Percentiles rank a stretch among this genome's conserved stretches.
phyloP scores from a whole-genome alignment of 2,113 vertebrate species.

The Spizaetus ornatus region DNA sequence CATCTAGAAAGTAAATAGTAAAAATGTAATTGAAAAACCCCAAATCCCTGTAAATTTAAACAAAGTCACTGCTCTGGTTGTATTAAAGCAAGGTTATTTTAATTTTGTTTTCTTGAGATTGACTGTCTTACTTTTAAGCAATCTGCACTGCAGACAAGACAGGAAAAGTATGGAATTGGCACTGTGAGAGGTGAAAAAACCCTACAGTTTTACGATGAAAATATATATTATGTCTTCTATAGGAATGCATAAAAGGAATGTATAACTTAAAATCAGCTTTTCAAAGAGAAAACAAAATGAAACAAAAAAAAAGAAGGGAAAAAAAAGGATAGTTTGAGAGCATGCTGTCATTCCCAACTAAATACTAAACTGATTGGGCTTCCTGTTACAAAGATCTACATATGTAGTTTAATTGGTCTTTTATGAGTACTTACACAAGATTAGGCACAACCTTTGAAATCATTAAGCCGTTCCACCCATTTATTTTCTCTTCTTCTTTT shows the following conservation, averaged over 20 bases:
- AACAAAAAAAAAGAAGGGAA: fast-evolving
- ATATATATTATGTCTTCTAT: background rate
- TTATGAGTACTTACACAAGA: background rate
- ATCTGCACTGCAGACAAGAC: background rate
- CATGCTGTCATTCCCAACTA: background rate
- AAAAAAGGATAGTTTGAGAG: background rate
- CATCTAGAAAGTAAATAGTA: background rate
- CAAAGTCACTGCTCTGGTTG: background rate
- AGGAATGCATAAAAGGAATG: background rate
- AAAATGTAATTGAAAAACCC: fast-evolving
- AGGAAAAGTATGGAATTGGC: background rate
- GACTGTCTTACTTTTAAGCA: background rate
- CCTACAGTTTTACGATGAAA: background rate
- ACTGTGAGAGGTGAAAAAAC: background rate
- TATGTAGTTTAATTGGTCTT: background rate
- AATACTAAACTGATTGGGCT: background rate
- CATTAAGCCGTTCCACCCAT: background rate
- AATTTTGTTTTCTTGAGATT: background rate
- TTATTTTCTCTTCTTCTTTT: background rate
- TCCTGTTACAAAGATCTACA: background rate
- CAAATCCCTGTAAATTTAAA: background rate
- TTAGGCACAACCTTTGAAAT: background rate
- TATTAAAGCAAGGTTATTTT: background rate
- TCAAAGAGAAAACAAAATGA: background rate
- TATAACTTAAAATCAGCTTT: background rate